These are phyloP conservation scores for Sisyra terminalis DNA, from an alignment of 2,888 invertebrate species.

Conservation along the genomic window DNA sequence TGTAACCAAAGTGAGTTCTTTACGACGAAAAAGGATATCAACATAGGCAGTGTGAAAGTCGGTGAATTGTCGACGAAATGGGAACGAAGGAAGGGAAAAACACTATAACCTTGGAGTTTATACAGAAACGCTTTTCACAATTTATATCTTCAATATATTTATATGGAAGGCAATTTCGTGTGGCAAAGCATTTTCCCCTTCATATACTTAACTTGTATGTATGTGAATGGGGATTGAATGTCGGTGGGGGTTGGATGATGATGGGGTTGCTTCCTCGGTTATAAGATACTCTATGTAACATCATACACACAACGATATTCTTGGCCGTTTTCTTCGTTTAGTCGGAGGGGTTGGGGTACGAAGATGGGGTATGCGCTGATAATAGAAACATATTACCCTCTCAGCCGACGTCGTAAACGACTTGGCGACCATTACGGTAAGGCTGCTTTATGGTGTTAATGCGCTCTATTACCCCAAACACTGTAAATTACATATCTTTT, in stretches of 20 bases:
- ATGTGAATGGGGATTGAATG: constrained; percentile 9
- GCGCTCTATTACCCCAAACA: constrained; percentile 25
- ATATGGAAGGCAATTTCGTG: constrained; percentile 30
- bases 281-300: not conserved
- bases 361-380: constrained; percentile 26
- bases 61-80: too few species aligned
- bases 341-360: constrained; percentile 5
- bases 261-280: constrained; percentile 7
- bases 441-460: constrained; percentile 32
- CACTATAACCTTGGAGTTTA: constrained; percentile 4
- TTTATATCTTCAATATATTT: constrained; percentile 31
- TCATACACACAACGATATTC: too few species aligned
- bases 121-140: constrained; percentile 21
- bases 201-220: constrained; percentile 10
- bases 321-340: too few species aligned
- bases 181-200: constrained; percentile 18
- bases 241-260: constrained; percentile 8
- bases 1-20: too few species aligned
- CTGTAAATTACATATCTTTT: constrained; percentile 21
- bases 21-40: too few species aligned
- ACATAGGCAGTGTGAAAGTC: too few species aligned
- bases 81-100: too few species aligned
- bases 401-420: constrained; percentile 25
- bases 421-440: constrained; percentile 26
- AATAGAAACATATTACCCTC: constrained; percentile 33